Percentiles rank a stretch among this genome's conserved stretches.
These are phyloP conservation scores for Chloroclysta siterata DNA, from an alignment of 2,888 invertebrate species.

Conservation along the genomic window DNA sequence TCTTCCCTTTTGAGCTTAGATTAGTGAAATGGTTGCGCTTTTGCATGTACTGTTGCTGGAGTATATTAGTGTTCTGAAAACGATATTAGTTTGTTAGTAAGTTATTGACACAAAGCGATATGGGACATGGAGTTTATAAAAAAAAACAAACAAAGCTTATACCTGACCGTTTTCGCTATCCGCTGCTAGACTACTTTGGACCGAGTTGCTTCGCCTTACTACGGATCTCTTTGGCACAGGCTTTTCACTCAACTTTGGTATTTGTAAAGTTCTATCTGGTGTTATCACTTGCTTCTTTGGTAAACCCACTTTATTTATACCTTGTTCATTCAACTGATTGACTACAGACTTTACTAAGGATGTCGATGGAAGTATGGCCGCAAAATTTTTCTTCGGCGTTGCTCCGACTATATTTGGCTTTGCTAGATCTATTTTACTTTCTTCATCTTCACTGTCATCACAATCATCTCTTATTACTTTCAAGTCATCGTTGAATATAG, in stretches of 20 bases:
- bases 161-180: slow-evolving; percentile 75
- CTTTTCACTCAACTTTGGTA: slow-evolving; percentile 79
- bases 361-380: slow-evolving; percentile 72
- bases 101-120: slow-evolving; percentile 45
- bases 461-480: slow-evolving; percentile 45
- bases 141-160: slow-evolving; percentile 66
- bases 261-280: slow-evolving; percentile 79
- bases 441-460: slow-evolving; percentile 45
- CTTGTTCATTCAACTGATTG: slow-evolving; percentile 72
- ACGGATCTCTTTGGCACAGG: slow-evolving; percentile 78
- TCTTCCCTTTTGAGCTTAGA: slow-evolving; percentile 76
- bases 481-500: slow-evolving; percentile 42
- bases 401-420: slow-evolving; percentile 80
- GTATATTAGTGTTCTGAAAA: slow-evolving; percentile 86
- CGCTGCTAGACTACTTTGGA: slow-evolving; percentile 68
- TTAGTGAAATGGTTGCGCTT: slow-evolving; percentile 84
- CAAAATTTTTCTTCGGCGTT: slow-evolving; percentile 70
- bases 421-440: slow-evolving; percentile 14
- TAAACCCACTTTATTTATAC: slow-evolving; percentile 69
- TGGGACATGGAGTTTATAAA: slow-evolving; percentile 32
- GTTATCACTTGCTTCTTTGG: slow-evolving; percentile 76
- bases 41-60: slow-evolving; percentile 85
- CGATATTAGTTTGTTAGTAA: slow-evolving; percentile 66
- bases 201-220: slow-evolving; percentile 76
- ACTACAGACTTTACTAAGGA: slow-evolving; percentile 76